phyloP scores from a whole-genome alignment of 2,113 vertebrate genomes.

The Sylvicapra grimmia region DNA sequence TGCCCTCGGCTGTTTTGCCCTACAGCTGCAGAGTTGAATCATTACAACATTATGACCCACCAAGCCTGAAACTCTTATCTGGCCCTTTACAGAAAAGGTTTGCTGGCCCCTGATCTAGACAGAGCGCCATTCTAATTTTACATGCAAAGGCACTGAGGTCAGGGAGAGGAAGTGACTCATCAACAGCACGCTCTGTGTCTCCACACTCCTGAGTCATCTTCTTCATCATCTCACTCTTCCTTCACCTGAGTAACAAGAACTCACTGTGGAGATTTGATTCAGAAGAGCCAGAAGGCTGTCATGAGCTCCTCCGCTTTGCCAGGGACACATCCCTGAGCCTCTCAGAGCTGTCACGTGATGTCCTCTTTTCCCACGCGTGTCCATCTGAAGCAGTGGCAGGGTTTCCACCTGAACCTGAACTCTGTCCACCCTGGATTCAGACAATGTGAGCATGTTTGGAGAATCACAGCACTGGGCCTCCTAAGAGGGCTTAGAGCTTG shows the following conservation, averaged over 20 bases:
- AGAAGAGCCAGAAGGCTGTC: not conserved
- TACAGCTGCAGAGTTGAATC: not conserved
- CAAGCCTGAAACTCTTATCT: not conserved
- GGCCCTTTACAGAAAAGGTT: not conserved
- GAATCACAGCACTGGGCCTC: not conserved
- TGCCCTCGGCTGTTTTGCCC: not conserved
- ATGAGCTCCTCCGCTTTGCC: not conserved
- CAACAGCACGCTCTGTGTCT: fast-evolving
- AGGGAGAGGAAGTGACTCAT: not conserved
- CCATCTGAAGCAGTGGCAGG: not conserved
- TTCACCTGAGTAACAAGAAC: not conserved
- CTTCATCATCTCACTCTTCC: not conserved
- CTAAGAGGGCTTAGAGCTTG: not conserved
- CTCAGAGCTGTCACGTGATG: fast-evolving
- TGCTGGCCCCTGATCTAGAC: not conserved
- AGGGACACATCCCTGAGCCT: not conserved
- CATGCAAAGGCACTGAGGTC: not conserved
- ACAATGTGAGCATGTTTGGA: not conserved
- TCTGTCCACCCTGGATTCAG: not conserved
- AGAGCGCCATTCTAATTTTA: not conserved
- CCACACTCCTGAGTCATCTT: not conserved
- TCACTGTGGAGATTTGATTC: not conserved
- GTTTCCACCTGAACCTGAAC: not conserved
- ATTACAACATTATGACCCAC: not conserved
- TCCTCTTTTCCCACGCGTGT: not conserved